Evolutionary conservation across 1,140 invertebrate genomes (phyloP).

Genomic region (Penaeus vannamei): DNA sequence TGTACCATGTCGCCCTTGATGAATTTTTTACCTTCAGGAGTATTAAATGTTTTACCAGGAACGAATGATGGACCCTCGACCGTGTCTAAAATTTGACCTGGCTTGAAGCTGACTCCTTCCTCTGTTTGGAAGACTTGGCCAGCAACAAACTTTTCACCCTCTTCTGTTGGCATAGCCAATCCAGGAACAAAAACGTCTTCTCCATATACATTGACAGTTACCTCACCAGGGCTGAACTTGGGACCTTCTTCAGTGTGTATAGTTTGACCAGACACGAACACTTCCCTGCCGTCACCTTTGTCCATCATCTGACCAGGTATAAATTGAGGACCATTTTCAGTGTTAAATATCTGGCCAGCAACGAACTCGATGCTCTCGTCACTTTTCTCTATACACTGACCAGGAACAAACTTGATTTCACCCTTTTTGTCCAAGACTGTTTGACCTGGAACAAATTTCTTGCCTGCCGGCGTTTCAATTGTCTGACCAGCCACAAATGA

Average conservation of each 20-base stretch:
- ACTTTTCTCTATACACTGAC: slow-evolving; percentile 60
- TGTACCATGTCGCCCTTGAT: slow-evolving; percentile 65
- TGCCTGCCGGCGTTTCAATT: slow-evolving; percentile 67
- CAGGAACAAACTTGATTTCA: slow-evolving; percentile 64
- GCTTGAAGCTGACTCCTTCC: slow-evolving; percentile 77
- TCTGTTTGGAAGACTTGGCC: slow-evolving; percentile 80
- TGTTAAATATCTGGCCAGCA: slow-evolving; percentile 78
- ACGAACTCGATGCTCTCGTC: slow-evolving; percentile 63
- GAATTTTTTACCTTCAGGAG: slow-evolving; percentile 65
- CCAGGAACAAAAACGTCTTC: slow-evolving; percentile 79
- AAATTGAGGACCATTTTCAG: slow-evolving; percentile 78
- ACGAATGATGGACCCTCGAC: slow-evolving; percentile 65
- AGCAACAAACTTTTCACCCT: slow-evolving; percentile 78
- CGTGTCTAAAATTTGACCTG: slow-evolving; percentile 73
- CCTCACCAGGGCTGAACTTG: slow-evolving; percentile 80
- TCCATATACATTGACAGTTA: slow-evolving; percentile 70
- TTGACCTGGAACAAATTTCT: slow-evolving; percentile 69
- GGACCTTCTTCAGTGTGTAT: slow-evolving; percentile 78
- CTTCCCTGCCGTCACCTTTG: slow-evolving; percentile 73
- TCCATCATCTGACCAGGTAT: slow-evolving; percentile 82
- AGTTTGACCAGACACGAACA: slow-evolving; percentile 78
- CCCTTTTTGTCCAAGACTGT: slow-evolving; percentile 63
- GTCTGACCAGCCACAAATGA: slow-evolving; percentile 72
- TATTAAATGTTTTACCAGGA: slow-evolving; percentile 64
- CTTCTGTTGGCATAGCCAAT: slow-evolving; percentile 77